A percentile compares a stretch with the other conserved stretches of the same genome.
phyloP scores from a whole-genome alignment of 2,113 vertebrate genomes.

The human region GRCh38 chr2:64767001-64767500 shows the following conservation, averaged over 20 bases:
- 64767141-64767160: background rate
- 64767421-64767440: slow-evolving; percentile 62
- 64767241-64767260: slow-evolving; percentile 65
- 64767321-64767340: slow-evolving; percentile 66
- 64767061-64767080: background rate
- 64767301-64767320: slow-evolving; percentile 56
- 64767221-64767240: slow-evolving; percentile 30
- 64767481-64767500: background rate
- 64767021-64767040: background rate
- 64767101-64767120: background rate
- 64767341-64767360: slow-evolving; percentile 35
- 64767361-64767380: slow-evolving; percentile 49
- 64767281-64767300: slow-evolving; percentile 56
- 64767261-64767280: slow-evolving; percentile 45
- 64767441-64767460: background rate
- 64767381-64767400: slow-evolving; percentile 21
- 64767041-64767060: background rate
- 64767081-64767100: background rate
- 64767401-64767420: background rate
- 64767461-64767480: background rate
- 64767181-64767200: slow-evolving; percentile 63
- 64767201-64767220: slow-evolving; percentile 56
- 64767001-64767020: background rate
- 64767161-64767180: slow-evolving; percentile 74
- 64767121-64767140: slow-evolving; percentile 49